phyloP scores from a whole-genome alignment of 2,888 invertebrate species.

The Prosopocoilus inquinatus region DNA sequence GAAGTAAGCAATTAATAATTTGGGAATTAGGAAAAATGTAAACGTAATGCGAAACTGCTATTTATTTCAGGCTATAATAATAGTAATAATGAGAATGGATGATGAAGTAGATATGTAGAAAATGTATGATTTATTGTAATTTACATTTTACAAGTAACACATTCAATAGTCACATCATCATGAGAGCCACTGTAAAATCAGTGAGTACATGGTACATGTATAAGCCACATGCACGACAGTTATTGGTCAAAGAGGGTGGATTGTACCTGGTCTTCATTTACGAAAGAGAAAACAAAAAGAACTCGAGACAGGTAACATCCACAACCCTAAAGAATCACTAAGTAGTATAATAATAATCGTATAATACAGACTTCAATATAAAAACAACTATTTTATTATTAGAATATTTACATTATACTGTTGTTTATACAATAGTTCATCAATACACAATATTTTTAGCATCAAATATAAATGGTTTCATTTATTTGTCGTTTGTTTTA shows the following conservation, averaged over 20 bases:
- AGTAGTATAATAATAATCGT: neutral
- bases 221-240: conserved; percentile 42
- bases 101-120: conserved; percentile 23
- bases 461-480: conserved; percentile 46
- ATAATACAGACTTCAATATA: conserved; percentile 2
- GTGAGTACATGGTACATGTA: conserved; percentile 38
- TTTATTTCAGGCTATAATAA: too few species aligned
- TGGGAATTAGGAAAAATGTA: too few species aligned
- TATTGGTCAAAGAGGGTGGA: conserved; percentile 43
- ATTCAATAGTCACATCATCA: conserved; percentile 39
- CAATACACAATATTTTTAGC: conserved; percentile 43
- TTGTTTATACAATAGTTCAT: conserved; percentile 39
- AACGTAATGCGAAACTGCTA: too few species aligned
- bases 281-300: conserved; percentile 29
- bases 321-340: too few species aligned
- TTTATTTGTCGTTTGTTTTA: conserved; percentile 10
- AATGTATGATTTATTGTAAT: conserved; percentile 38
- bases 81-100: too few species aligned
- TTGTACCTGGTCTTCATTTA: conserved; percentile 33
- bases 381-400: conserved; percentile 41
- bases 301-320: conserved; percentile 12
- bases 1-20: conserved; percentile 48
- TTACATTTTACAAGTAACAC: conserved; percentile 37
- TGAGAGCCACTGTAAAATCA: conserved; percentile 31
- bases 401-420: conserved; percentile 41